Base-by-base conservation (phyloP, 2,113 vertebrate genomes). In the Saguinus imperator region DNA sequence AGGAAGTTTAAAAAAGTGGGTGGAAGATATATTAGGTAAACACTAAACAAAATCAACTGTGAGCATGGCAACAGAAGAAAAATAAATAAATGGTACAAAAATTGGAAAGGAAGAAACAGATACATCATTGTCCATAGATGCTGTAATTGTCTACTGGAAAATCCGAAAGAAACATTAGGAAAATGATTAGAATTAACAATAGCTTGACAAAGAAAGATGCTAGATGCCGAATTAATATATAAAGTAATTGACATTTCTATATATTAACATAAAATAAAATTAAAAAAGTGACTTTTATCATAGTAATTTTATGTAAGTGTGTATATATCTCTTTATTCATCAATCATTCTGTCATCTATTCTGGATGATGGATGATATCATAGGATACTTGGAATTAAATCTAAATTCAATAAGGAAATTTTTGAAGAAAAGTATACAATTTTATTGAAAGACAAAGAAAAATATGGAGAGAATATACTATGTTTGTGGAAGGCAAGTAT, bases 341-440 rank as follows among this genome's bases (percentile, higher is more conserved):
- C 1, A 76, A 20, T 80, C 6, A 13, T 58, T 52, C 29, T n/a
- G n/a, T 79, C 37, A 52, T 37, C 8, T 92, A 32, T 81, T 4
- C 40, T 35, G 80, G 23, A 80, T 80, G 48, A 29, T 52, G 37
- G 25, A 50, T 64, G 43, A 61, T 72, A 82, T 70, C 43, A 52
- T 80, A 79, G 76, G 37, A 29, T 64, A 64, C 25, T 16, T 79
- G 79, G 9, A 81, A 96, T 76, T 94, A 85, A 88, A 48, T 93
- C 40, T 88, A 92, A 95, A 90, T 87, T 93, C 45, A 82, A 45
- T 40, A 10, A 64, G 57, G 12, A 11, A 77, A 6, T 0, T 94
- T 95, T 81, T 73, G 27, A 87, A 83, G 43, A 88, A 85, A 93
- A 81, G 55, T 76, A 45, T 58, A 89, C 76, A 73, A 82, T 79